Base-by-base conservation (phyloP, 2,113 vertebrate species). In the Tupaia tana region DNA sequence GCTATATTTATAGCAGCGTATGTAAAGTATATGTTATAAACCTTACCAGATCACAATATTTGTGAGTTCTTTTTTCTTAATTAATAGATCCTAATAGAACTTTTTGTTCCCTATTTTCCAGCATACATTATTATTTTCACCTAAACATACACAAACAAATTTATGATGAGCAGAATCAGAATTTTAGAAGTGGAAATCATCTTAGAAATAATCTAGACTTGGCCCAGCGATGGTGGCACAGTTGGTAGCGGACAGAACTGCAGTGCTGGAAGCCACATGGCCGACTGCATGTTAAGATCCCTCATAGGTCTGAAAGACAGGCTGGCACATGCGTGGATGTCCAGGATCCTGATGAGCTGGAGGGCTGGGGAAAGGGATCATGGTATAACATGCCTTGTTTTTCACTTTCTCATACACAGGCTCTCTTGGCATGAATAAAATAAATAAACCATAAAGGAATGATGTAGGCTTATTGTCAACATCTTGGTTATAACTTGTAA, bases 61-160 rank as follows among this genome's bases (percentile, higher is more conserved):
- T 92, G 27, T 77, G 27, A 86, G 83, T 80, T 83, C 56, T 56
- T 83, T 73, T 7, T 43, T 18, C 3, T 18, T 7, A 6, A 4
- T 86, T 22, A 89, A 86, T 43, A 91, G n/a, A 67, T 71, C 54
- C 75, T 69, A 95, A 66, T 90, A 95, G 58, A 75, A 94, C 63
- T 83, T 94, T 9, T 14, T 56, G 88, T 70, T 64, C n/a, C 4
- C 29, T 77, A 16, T 70, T 61, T 59, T 79, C 22, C 90, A 63
- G 16, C 19, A 64, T 77, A 89, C 73, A n/a, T 77, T 89, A 74
- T 31, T 89, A 59, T 90, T 87, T 34, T 86, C 24, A 93, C 29
- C 25, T 77, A 79, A 93, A 93, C 58, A 71, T 70, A 66, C 0
- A 43, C 10, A 64, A 74, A 83, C 43, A 93, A 63, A 66, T 34